A percentile compares a stretch with the other conserved stretches of the same genome.
Conservation (phyloP, 2,888 invertebrate species). For the Aphidius colemani region DNA sequence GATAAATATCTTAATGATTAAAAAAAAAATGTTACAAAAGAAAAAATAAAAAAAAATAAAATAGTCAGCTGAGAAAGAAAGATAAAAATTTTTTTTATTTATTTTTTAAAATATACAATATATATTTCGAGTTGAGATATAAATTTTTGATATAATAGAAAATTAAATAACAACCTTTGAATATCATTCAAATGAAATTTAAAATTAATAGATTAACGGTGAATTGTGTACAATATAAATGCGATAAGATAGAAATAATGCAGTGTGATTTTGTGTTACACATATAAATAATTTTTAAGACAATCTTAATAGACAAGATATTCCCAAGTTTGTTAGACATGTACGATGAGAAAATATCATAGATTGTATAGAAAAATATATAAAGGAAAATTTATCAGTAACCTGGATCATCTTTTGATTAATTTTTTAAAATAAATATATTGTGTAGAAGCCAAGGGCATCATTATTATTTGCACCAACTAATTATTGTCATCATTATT, state of each 20-base stretch:
- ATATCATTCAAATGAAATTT: no score
- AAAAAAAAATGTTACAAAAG: conserved; percentile 1
- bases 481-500: conserved; percentile 4
- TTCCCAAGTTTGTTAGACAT: conserved; percentile 19
- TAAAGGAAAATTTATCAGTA: conserved; percentile 34
- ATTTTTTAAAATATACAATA: no score
- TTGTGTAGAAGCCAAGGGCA: conserved; percentile 23
- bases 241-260: no score
- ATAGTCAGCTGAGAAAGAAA: no score
- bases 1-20: neutral
- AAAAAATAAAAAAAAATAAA: neutral
- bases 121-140: no score
- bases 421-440: neutral
- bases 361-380: neutral
- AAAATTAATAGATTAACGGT: no score
- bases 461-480: conserved; percentile 28
- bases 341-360: conserved; percentile 28
- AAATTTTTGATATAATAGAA: no score
- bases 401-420: conserved; percentile 29
- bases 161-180: no score
- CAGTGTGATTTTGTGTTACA: no score
- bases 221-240: no score
- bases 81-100: no score
- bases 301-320: neutral
- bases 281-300: no score